Percentiles rank a stretch among this genome's conserved stretches.
Conservation (phyloP, 2,888 invertebrate genomes). For the Pristionchus maxplancki region DNA sequence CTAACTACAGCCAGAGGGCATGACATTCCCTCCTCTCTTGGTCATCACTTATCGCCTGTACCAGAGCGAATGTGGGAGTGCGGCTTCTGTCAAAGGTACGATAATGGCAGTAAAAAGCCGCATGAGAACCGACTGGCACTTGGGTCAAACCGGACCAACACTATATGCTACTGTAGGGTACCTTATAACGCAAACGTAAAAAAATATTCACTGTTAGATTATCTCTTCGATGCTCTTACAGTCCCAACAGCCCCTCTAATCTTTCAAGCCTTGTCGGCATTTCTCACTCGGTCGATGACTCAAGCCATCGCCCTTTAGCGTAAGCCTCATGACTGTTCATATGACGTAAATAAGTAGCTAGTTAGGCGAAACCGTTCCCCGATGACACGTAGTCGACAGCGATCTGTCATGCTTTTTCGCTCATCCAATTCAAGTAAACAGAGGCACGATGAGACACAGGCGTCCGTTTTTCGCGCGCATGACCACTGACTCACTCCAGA, state of each 20-base stretch:
- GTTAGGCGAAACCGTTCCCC: background rate
- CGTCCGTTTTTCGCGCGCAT: background rate
- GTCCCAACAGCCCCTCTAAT: background rate
- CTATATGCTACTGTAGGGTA: background rate
- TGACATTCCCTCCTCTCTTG: background rate
- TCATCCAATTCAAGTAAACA: background rate
- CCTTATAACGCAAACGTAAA: no score
- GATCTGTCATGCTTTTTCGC: background rate
- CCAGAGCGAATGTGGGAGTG: constrained; percentile 29
- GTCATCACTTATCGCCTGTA: background rate
- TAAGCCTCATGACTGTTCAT: constrained; percentile 9
- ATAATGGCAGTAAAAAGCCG: background rate
- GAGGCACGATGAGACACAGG: background rate
- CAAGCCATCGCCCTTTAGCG: background rate
- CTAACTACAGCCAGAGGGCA: background rate
- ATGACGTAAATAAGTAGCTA: background rate
- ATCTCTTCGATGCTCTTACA: background rate
- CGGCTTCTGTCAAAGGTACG: background rate
- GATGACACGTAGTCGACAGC: background rate
- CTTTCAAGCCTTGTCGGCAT: background rate
- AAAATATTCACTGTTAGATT: background rate
- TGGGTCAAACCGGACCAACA: background rate
- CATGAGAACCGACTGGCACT: constrained; percentile 30
- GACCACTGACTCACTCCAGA: constrained; percentile 20
- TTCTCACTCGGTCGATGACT: background rate